Evolutionary conservation across 2,888 invertebrate species (phyloP), one percentile per base, ranked within the genome.

Genomic region (Phytoseiulus persimilis): DNA sequence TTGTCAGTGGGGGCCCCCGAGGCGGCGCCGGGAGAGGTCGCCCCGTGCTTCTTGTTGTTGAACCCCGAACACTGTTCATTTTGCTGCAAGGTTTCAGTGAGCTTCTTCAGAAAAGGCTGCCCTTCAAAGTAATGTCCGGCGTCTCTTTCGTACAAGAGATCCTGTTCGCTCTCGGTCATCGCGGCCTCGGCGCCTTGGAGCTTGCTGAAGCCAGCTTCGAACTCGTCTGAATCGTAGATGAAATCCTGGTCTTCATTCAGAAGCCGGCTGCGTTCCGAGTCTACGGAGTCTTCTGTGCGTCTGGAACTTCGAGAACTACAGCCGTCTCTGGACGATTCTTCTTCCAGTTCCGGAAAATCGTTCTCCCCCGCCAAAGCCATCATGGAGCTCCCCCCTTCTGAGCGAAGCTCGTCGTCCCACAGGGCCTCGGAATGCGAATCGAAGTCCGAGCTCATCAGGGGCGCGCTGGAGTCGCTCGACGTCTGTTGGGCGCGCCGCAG

Each of bases 81-180:
- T 23, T 23, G 14, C 18, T 65, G 65, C 18, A 65, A 28, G 23
- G 65, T 65, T 65, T 87, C 87, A 14, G 32, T 87, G 87, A 87
- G 87, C 33, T 45, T 87, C 39, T 87, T 87, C 32, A 87, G 28
- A 18, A 87, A 87, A 6, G 87, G 87, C 18, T 87, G 87, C 18
- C 87, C 87, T n/a, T 87, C 87, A 18, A 87, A 87, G 33, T 31
- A 87, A 45, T 45, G 87, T 33, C 87, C 45, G 31, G 31, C 87
- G 6, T 87, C 87, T 33, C 33, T 45, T n/a, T n/a, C 87, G 87
- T 87, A 87, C 87, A 87, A 45, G 32, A 87, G 87, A 33, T 87
- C 87, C 87, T 87, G 87, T 32, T 87, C 87, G 87, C 87, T 87
- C 18, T 87, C 87, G 87, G 87, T 87, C 87, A 87, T 87, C 45